phyloP scores from a whole-genome alignment of 2,888 invertebrate genomes.

The Lydus trimaculatus region DNA sequence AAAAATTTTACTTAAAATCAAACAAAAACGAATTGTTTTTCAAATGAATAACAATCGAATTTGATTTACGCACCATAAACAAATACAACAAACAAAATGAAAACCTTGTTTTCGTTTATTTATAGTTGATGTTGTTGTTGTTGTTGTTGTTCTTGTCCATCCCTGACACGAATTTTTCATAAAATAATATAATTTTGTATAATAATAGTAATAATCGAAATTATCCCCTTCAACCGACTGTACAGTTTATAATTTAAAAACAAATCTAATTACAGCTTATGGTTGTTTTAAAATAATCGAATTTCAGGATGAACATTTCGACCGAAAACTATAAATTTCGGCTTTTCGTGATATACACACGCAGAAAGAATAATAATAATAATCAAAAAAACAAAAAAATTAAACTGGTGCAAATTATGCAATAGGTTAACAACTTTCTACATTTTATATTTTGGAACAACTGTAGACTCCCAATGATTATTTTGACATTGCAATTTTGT shows the following conservation, averaged over 20 bases:
- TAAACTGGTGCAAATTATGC: conserved; percentile 3
- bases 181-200: not conserved
- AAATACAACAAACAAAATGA: conserved; percentile 1
- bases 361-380: not conserved
- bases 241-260: not conserved
- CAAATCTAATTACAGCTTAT: not conserved
- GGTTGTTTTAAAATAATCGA: not conserved
- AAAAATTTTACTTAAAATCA: not conserved
- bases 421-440: conserved; percentile 8
- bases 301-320: not conserved
- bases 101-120: conserved; percentile 2
- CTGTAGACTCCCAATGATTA: not conserved
- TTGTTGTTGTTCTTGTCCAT: not conserved
- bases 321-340: too few relatives aligned
- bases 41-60: not conserved
- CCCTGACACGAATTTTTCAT: not conserved
- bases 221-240: not conserved
- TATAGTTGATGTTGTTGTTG: not conserved
- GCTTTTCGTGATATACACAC: not conserved
- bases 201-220: not conserved
- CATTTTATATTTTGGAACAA: not conserved
- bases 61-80: not conserved
- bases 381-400: not conserved
- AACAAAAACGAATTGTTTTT: not conserved
- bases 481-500: conserved; percentile 4